Evolutionary conservation across 1,140 invertebrate species (phyloP).

Genomic region (Gonioctena quinquepunctata): DNA sequence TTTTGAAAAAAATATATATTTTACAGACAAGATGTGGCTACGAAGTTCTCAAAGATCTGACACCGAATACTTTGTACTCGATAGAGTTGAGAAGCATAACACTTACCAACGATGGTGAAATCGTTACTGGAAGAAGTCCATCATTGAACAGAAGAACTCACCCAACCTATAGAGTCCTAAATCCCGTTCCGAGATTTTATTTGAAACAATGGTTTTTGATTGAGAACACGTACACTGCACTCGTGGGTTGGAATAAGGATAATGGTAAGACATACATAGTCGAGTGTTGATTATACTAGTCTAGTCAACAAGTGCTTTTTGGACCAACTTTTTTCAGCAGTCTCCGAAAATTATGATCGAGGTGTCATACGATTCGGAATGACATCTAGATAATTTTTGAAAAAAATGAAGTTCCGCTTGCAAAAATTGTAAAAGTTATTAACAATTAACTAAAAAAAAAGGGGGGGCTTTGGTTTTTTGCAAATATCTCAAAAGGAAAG

Average conservation of each 20-base stretch:
- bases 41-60: neutral
- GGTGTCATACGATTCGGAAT: too few species aligned
- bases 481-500: too few species aligned
- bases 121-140: neutral
- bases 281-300: too few species aligned
- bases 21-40: constrained; percentile 17
- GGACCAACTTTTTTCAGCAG: neutral
- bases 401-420: too few species aligned
- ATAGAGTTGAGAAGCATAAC: neutral
- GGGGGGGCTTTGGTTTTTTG: too few species aligned
- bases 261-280: neutral
- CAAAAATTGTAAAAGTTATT: too few species aligned
- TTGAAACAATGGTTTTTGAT: neutral
- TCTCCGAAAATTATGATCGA: too few species aligned
- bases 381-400: too few species aligned
- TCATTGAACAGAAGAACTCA: neutral
- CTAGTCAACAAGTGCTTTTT: neutral
- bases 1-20: too few species aligned
- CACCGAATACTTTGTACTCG: neutral
- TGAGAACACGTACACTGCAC: neutral
- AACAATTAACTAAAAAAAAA: too few species aligned
- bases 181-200: constrained; percentile 1
- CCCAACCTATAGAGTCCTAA: neutral
- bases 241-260: neutral
- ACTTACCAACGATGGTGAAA: neutral